phyloP scores from a whole-genome alignment of 2,797 vertebrate genomes.

The Gephyroberyx darwinii region DNA sequence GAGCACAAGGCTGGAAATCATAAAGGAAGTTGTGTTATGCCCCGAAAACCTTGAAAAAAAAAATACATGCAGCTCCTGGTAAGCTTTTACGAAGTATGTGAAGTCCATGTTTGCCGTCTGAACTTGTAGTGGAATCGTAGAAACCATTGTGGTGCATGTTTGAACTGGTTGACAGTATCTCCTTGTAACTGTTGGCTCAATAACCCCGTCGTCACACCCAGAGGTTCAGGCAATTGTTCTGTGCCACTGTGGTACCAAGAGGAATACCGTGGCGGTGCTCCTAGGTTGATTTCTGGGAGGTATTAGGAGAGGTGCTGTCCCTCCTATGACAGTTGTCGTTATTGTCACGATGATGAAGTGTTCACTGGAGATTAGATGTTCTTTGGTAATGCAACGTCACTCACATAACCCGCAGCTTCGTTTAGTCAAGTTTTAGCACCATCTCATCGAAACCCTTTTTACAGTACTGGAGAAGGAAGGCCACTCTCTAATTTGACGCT shows the following conservation, averaged over 20 bases:
- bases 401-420: background rate
- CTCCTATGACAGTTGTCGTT: constrained; percentile 6
- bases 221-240: background rate
- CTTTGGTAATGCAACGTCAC: constrained; percentile 19
- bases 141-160: constrained; percentile 3
- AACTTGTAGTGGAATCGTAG: background rate
- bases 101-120: background rate
- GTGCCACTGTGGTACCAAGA: background rate
- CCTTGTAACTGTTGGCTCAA: too few species aligned
- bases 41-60: background rate
- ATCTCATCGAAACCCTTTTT: constrained; percentile 45
- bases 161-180: background rate
- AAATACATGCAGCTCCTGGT: background rate
- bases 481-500: constrained; percentile 12
- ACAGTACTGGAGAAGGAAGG: constrained; percentile 18
- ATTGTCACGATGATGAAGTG: constrained; percentile 1
- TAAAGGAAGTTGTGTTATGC: background rate
- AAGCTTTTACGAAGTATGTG: background rate
- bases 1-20: constrained; percentile 23
- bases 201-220: too few species aligned
- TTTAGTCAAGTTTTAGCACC: constrained; percentile 24
- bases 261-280: constrained; percentile 1
- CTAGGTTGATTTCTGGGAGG: background rate
- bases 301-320: constrained; percentile 6
- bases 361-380: constrained; percentile 21